Evolutionary conservation across 1,140 invertebrate genomes (phyloP).

Genomic region (Oscheius sp.): DNA sequence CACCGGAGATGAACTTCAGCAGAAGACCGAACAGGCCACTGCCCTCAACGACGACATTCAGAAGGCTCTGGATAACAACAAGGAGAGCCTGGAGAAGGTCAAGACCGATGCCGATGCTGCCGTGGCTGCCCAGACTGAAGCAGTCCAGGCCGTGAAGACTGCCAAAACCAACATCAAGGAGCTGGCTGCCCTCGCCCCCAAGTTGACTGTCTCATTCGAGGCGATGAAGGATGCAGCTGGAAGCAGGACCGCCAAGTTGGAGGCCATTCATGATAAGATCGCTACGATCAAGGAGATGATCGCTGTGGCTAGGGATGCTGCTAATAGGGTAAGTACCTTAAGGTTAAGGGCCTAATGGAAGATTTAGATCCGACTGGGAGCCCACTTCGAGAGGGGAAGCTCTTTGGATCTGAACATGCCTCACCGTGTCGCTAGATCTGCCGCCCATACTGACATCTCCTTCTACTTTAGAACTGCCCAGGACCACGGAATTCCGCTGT

Average conservation of each 20-base stretch:
- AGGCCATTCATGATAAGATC: conserved; percentile 70
- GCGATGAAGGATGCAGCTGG: conserved; percentile 15
- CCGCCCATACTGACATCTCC: conserved; percentile 80
- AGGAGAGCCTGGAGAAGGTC: not conserved
- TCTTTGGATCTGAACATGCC: conserved; percentile 81
- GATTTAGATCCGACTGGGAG: conserved; percentile 71
- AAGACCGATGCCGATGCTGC: not conserved
- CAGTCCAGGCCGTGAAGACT: conserved; percentile 1
- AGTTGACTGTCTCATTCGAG: conserved; percentile 5
- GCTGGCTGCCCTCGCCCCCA: not conserved
- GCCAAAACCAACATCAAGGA: conserved; percentile 1
- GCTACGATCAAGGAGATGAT: conserved; percentile 74
- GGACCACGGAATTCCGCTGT: conserved; percentile 72
- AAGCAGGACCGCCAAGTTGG: conserved; percentile 60
- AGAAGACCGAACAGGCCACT: not conserved
- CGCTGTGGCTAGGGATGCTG: conserved; percentile 74
- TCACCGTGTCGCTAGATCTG: conserved; percentile 74
- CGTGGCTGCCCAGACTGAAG: not conserved
- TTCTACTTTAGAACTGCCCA: conserved; percentile 74
- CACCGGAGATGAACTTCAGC: not conserved
- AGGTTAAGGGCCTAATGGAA: conserved; percentile 20
- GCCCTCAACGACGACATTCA: not conserved
- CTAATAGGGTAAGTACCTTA: conserved; percentile 66
- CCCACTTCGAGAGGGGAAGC: conserved; percentile 78
- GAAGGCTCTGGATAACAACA: not conserved